Percentiles rank a stretch among this genome's conserved stretches.
phyloP scores from a whole-genome alignment of 2,888 invertebrate species.

The Aethes cnicana region DNA sequence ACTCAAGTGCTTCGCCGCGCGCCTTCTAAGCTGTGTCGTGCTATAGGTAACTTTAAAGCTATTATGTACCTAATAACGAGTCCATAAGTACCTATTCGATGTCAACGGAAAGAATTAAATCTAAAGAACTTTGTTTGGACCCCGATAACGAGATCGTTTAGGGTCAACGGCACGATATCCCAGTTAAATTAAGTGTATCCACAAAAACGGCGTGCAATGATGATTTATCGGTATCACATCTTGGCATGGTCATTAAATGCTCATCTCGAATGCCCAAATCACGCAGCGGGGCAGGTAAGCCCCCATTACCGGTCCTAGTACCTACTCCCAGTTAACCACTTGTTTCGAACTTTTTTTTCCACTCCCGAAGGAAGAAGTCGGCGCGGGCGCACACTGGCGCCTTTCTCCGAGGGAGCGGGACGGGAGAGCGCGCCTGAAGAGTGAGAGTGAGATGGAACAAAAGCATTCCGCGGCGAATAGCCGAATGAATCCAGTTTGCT shows the following conservation, averaged over 20 bases:
- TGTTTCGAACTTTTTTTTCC: slow-evolving; percentile 65
- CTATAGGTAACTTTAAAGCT: too few relatives aligned
- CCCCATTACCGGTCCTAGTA: slow-evolving; percentile 52
- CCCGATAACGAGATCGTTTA: neutral
- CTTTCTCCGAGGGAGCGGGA: slow-evolving; percentile 69
- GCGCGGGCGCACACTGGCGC: slow-evolving; percentile 79
- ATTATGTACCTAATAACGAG: too few relatives aligned
- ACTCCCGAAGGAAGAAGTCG: slow-evolving; percentile 75
- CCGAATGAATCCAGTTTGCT: slow-evolving; percentile 76
- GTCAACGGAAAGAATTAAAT: neutral
- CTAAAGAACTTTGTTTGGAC: neutral
- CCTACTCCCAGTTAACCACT: slow-evolving; percentile 21
- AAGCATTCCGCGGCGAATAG: slow-evolving; percentile 71
- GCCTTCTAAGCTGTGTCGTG: too few relatives aligned
- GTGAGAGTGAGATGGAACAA: slow-evolving; percentile 60
- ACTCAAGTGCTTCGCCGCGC: too few relatives aligned
- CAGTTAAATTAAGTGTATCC: slow-evolving; percentile 5
- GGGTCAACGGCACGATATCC: slow-evolving; percentile 7
- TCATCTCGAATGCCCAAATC: slow-evolving; percentile 60
- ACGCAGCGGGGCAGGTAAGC: slow-evolving; percentile 63
- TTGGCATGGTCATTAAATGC: slow-evolving; percentile 38
- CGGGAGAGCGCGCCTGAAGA: slow-evolving; percentile 33
- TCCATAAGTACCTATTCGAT: too few relatives aligned
- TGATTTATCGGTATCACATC: slow-evolving; percentile 11
- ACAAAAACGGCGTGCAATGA: slow-evolving; percentile 34